These are phyloP conservation scores for Pogonophryne albipinna DNA, from an alignment of 2,797 vertebrate genomes.

Conservation along the genomic window DNA sequence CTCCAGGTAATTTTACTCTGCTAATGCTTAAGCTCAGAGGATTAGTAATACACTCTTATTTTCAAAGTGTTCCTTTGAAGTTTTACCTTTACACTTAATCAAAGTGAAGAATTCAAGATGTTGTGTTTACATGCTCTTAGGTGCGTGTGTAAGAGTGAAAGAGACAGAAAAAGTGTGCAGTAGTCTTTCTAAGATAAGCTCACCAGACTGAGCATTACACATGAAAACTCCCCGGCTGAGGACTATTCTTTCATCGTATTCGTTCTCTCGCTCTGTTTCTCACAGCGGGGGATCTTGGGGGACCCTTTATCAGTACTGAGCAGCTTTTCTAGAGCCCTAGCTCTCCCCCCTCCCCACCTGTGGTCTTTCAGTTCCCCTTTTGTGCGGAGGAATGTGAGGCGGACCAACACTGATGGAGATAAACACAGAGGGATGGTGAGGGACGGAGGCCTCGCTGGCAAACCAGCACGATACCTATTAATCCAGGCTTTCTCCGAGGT, in stretches of 20 bases:
- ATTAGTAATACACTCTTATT: slow-evolving; percentile 81
- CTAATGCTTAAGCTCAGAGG: slow-evolving; percentile 71
- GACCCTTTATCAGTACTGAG: slow-evolving; percentile 81
- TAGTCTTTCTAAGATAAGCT: slow-evolving; percentile 69
- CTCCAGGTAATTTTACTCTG: slow-evolving; percentile 73
- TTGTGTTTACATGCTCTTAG: slow-evolving; percentile 70
- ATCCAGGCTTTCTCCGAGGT: slow-evolving; percentile 66
- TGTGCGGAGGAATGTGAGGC: slow-evolving; percentile 76
- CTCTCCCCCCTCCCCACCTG: slow-evolving; percentile 50
- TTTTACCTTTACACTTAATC: slow-evolving; percentile 72
- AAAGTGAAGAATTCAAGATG: slow-evolving; percentile 69
- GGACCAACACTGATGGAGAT: slow-evolving; percentile 68
- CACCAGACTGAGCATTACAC: slow-evolving; percentile 63
- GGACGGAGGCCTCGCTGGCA: slow-evolving; percentile 65
- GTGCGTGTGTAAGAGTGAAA: slow-evolving; percentile 11
- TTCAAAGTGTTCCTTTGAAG: slow-evolving; percentile 78
- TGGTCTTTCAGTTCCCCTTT: slow-evolving; percentile 49
- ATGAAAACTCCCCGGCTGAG: slow-evolving; percentile 74
- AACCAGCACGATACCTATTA: slow-evolving; percentile 69
- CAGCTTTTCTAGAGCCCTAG: slow-evolving; percentile 71
- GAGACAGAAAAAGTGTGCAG: slow-evolving; percentile 25
- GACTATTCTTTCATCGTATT: slow-evolving; percentile 64
- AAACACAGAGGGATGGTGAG: slow-evolving; percentile 66
- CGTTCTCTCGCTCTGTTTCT: slow-evolving; percentile 66
- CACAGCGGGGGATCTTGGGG: slow-evolving; percentile 72